Evolutionary conservation across 2,797 vertebrate species (phyloP).

Genomic region (Poecilia gillii): DNA sequence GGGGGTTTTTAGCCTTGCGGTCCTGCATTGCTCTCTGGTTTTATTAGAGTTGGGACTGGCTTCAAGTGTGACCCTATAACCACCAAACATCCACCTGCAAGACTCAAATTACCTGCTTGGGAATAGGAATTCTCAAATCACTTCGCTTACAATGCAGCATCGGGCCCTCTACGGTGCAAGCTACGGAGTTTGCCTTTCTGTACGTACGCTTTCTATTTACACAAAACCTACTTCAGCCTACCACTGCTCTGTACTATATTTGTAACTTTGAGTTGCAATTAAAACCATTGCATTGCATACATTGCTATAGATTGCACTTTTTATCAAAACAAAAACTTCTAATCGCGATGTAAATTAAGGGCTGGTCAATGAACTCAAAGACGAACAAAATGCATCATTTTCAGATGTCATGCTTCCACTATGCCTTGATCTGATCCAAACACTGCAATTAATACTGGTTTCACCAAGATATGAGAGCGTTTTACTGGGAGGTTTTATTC

Average conservation of each 20-base stretch:
- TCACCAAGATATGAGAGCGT: conserved; percentile 8
- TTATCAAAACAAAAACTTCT: neutral
- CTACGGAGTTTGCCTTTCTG: conserved; percentile 24
- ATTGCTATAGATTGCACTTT: neutral
- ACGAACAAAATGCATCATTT: neutral
- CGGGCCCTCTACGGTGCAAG: conserved; percentile 20
- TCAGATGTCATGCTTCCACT: neutral
- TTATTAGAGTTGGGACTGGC: conserved; percentile 71
- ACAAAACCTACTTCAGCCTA: neutral
- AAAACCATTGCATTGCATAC: neutral
- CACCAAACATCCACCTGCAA: conserved; percentile 58
- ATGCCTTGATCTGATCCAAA: conserved; percentile 19
- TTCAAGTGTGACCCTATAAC: conserved; percentile 62
- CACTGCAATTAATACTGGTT: conserved; percentile 18
- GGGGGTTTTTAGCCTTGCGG: conserved; percentile 65
- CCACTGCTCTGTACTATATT: neutral
- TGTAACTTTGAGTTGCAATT: neutral
- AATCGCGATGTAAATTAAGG: neutral
- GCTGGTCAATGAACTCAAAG: neutral
- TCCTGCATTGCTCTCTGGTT: conserved; percentile 57
- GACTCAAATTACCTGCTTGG: conserved; percentile 72
- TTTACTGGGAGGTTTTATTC: conserved; percentile 16
- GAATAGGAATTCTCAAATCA: conserved; percentile 66
- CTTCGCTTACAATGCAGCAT: conserved; percentile 60
- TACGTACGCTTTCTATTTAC: conserved; percentile 28